Evolutionary conservation across 2,888 invertebrate genomes (phyloP), one percentile per base, ranked within the genome.

Genomic region (Stenodera caucasica): DNA sequence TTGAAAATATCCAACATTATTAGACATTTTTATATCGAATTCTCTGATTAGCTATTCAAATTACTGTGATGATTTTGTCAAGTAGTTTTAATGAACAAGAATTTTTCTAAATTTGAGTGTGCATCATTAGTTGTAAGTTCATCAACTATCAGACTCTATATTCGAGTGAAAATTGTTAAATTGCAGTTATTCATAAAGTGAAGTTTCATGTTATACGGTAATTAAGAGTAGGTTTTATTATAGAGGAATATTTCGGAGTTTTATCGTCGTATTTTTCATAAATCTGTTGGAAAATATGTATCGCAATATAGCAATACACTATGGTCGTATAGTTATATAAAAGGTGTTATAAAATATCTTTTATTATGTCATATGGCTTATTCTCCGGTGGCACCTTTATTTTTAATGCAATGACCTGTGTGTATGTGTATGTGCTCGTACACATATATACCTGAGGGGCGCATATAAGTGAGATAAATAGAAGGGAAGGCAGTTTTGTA

Each of bases 381-480:
- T 65, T 69, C 69, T 67, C 64, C 53, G 33, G 55, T 58, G 70
- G 57, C 64, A 66, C 62, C 69, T 72, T 72, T 68, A 72, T 72
- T 74, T 75, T 73, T 73, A 75, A 72, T 73, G 69, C 70, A 67
- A 66, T 70, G 64, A 61, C 60, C 60, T 55, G 62, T 45, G 49
- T 9, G 1, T 18, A 2, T 2, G 8, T 45, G 15, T 2, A 2
- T 21, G 26, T 51, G 7, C 11, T n/a, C n/a, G n/a, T n/a, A n/a
- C n/a, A n/a, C n/a, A n/a, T 51, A 9, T 58, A 55, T 66, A 67
- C 68, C 70, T 68, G 72, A 21, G 70, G 73, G 72, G 67, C 68
- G 70, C 70, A 73, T 73, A 70, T 78, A 78, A 78, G 75, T 75
- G 78, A 77, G 77, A 79, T 77, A 77, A 78, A 78, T 79, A 77